Evolutionary conservation across 2,888 invertebrate genomes (phyloP), one percentile per base, ranked within the genome.

Genomic region (Drosophila borborema): DNA sequence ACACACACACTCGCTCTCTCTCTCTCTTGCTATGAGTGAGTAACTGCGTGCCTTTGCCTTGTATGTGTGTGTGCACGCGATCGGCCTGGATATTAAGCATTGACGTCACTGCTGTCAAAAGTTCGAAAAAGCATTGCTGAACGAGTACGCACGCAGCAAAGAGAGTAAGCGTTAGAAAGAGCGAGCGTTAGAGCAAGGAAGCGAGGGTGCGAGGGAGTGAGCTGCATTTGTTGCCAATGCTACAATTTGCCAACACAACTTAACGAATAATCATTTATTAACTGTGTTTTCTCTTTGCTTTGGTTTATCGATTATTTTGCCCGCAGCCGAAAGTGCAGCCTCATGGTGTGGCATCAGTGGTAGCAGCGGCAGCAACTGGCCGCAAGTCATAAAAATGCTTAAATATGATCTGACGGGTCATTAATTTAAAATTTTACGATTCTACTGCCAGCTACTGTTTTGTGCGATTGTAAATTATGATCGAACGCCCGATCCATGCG

Each of bases 371-470:
- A 36, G 48, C 38, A 46, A 40, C 66, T 73, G 72, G 72, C 38
- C 45, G 53, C 53, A 49, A 74, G 79, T 89, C 91, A 82, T 91
- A 91, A 91, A 91, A 91, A 89, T 85, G 84, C 84, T 90, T 90
- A 90, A 91, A 91, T 92, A 91, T 91, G 89, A 91, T 92, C 88
- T 85, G 91, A 91, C 88, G 89, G 88, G 89, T 84, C 92, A 91
- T 91, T 91, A 92, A 91, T 92, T 91, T 86, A 70, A 91, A 89
- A 82, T 87, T 92, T 92, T 91, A 91, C 80, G 91, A 90, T 76
- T 81, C 74, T 61, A 77, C 80, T 80, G 81, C 89, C 84, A 85
- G 92, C 91, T 91, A 91, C 91, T 91, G 91, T 90, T 90, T 91
- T 88, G 82, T 80, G 86, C 89, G 91, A 85, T 84, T 91, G 90